A percentile compares a stretch with the other conserved stretches of the same genome.
phyloP scores from a whole-genome alignment of 2,888 invertebrate species.

The Nymphalis polychloros region DNA sequence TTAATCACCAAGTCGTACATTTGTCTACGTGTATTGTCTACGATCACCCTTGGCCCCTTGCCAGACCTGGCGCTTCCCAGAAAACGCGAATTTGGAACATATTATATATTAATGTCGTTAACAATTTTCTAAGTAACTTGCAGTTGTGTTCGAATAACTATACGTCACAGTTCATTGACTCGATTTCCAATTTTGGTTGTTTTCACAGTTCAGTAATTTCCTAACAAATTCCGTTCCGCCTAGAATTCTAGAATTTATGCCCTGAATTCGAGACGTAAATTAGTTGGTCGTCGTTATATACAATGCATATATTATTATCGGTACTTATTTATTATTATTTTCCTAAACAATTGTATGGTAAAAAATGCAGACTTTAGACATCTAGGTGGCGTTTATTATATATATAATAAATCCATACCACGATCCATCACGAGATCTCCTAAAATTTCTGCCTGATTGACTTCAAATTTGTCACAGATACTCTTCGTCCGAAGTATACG shows the following conservation, averaged over 20 bases:
- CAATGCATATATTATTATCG: background rate
- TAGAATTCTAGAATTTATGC: conserved; percentile 18
- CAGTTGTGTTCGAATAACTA: conserved; percentile 36
- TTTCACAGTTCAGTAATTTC: conserved; percentile 17
- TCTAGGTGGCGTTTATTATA: no score
- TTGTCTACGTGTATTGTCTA: conserved; percentile 35
- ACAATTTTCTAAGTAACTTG: conserved; percentile 45
- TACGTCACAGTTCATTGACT: conserved; percentile 38
- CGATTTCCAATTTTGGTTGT: conserved; percentile 25
- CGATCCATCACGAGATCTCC: no score
- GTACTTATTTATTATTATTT: background rate
- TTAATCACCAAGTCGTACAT: conserved; percentile 31
- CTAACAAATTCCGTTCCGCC: conserved; percentile 20
- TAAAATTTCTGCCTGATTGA: no score
- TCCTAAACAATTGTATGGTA: no score
- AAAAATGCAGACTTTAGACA: no score
- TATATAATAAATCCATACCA: no score
- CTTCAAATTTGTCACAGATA: no score
- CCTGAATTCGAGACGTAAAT: conserved; percentile 10
- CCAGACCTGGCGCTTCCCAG: conserved; percentile 35
- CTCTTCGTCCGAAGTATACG: no score
- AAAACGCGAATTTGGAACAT: conserved; percentile 37
- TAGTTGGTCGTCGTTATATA: background rate
- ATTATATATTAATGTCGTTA: conserved; percentile 39
- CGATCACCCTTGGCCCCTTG: conserved; percentile 32